Conservation (phyloP, 2,888 invertebrate genomes). For the Lasioglossum malachurum region DNA sequence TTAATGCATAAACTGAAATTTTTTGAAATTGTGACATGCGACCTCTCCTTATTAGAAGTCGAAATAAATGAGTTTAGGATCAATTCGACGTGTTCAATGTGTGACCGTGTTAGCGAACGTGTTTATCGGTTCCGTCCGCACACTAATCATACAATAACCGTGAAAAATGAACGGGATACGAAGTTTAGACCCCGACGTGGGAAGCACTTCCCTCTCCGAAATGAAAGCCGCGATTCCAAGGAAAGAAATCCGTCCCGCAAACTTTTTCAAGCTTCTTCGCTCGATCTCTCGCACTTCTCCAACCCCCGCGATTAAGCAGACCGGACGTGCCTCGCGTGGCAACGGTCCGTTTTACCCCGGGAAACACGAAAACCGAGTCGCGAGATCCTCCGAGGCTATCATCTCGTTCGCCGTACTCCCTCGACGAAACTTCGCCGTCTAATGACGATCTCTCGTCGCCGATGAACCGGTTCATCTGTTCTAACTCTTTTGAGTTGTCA, state of each 20-base stretch:
- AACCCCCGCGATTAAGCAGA: constrained; percentile 26
- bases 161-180: no score
- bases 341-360: neutral
- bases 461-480: neutral
- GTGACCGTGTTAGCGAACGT: no score
- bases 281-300: neutral
- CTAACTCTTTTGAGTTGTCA: neutral
- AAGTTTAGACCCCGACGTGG: neutral
- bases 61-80: no score
- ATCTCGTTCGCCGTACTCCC: neutral
- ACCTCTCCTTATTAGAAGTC: no score
- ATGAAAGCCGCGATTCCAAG: constrained; percentile 3
- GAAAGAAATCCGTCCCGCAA: constrained; percentile 9
- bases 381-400: neutral
- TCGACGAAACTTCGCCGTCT: neutral
- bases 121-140: no score
- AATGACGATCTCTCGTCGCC: neutral
- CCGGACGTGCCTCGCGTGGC: constrained; percentile 35
- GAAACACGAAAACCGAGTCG: constrained; percentile 4
- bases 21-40: no score
- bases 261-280: constrained; percentile 14
- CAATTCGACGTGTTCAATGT: no score
- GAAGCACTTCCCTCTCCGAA: neutral
- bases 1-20: no score
- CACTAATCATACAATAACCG: no score